Evolutionary conservation across 2,113 vertebrate species (phyloP).

Genomic region (Cyphomyrus plagiostoma): DNA sequence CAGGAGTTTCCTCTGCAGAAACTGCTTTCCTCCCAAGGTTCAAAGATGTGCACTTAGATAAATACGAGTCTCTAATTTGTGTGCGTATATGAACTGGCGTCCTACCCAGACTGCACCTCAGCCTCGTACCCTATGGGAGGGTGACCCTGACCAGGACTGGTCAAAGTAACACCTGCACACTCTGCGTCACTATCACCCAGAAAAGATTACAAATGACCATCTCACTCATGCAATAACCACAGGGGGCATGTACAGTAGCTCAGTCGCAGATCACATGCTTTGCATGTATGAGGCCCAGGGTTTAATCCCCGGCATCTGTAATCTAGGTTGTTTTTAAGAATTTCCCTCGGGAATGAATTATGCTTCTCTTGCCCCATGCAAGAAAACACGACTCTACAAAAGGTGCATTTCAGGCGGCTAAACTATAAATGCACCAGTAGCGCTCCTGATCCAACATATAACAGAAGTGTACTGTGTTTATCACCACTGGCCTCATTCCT

Average conservation of each 20-base stretch:
- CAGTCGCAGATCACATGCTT: conserved; percentile 27
- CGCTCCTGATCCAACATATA: neutral
- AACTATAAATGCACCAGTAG: neutral
- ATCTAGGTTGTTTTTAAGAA: neutral
- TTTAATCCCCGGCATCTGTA: neutral
- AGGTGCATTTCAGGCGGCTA: neutral
- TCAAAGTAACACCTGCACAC: neutral
- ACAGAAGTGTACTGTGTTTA: neutral
- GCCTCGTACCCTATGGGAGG: neutral
- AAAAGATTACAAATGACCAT: neutral
- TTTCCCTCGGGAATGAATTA: neutral
- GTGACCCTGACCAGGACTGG: neutral
- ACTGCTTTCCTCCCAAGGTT: neutral
- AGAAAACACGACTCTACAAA: neutral
- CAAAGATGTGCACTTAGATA: neutral
- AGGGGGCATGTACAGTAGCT: conserved; percentile 18
- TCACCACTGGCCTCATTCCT: neutral
- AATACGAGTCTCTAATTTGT: neutral
- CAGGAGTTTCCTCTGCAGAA: neutral
- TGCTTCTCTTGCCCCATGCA: neutral
- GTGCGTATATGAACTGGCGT: neutral
- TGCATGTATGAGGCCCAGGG: conserved; percentile 12
- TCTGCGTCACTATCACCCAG: neutral
- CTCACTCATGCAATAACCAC: neutral
- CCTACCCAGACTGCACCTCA: neutral